Evolutionary conservation across 2,113 vertebrate genomes (phyloP).

Genomic region (Rhea americana): DNA sequence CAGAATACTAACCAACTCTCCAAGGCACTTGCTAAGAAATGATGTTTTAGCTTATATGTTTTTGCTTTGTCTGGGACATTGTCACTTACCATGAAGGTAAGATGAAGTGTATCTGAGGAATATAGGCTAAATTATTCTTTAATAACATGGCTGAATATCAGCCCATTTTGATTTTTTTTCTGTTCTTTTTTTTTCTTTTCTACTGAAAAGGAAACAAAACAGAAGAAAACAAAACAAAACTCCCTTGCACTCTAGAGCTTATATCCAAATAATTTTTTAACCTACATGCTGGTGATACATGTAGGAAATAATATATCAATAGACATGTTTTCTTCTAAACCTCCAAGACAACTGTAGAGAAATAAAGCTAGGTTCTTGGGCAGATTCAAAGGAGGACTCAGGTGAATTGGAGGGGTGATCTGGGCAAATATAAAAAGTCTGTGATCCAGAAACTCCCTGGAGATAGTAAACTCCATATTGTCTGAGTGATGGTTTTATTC

Average conservation of each 20-base stretch:
- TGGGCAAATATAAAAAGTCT: background rate
- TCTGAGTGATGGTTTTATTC: background rate
- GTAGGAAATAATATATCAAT: background rate
- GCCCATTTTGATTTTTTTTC: background rate
- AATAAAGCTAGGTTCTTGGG: fast-evolving
- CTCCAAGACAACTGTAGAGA: background rate
- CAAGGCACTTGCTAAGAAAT: background rate
- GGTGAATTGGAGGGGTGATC: background rate
- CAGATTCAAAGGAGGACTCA: background rate
- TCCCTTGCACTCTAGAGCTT: background rate
- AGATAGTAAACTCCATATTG: background rate
- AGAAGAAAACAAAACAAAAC: too few relatives aligned
- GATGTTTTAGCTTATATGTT: background rate
- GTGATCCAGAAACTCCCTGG: too few relatives aligned
- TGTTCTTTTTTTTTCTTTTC: fast-evolving
- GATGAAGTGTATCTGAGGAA: background rate
- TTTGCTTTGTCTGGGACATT: background rate
- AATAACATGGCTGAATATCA: background rate
- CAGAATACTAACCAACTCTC: background rate
- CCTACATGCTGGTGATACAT: fast-evolving
- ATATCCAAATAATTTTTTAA: background rate
- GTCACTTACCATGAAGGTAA: background rate
- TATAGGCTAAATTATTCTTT: background rate
- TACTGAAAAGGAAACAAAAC: background rate
- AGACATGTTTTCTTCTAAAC: background rate